A percentile compares a stretch with the other conserved stretches of the same genome.
Conservation (phyloP, 2,113 vertebrate genomes). For the Bos indicus region DNA sequence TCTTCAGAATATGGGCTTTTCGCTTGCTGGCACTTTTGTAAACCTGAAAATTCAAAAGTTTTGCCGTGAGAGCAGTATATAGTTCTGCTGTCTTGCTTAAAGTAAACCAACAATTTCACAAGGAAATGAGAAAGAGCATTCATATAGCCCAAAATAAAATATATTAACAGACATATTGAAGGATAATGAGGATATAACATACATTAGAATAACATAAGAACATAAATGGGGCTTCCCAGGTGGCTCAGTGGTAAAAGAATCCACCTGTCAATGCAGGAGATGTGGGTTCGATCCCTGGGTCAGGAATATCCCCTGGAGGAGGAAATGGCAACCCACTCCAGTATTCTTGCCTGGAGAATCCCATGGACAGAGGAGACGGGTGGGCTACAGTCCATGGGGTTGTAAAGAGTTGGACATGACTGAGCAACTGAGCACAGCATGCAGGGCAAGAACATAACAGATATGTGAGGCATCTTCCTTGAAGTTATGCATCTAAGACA, state of each 20-base stretch:
- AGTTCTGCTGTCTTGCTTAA: background rate
- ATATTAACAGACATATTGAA: background rate
- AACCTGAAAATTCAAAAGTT: constrained; percentile 81
- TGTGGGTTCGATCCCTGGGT: background rate
- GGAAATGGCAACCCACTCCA: background rate
- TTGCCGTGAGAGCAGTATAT: background rate
- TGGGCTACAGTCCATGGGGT: background rate
- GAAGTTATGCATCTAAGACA: background rate
- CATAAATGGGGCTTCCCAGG: background rate
- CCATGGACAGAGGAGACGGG: background rate
- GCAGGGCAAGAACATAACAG: background rate
- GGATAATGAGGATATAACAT: background rate
- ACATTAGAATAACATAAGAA: background rate
- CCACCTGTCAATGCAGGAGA: background rate
- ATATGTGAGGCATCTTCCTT: background rate
- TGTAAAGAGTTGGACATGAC: background rate
- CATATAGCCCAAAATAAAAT: background rate
- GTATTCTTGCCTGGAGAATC: background rate
- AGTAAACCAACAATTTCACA: background rate
- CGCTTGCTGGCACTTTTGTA: constrained; percentile 99
- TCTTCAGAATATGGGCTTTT: constrained; percentile 99
- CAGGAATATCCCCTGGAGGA: background rate
- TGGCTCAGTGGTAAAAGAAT: background rate
- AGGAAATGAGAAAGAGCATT: background rate
- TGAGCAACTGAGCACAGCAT: background rate